Evolutionary conservation across 2,113 vertebrate genomes (phyloP).

Genomic region (Pterocles orientalis): DNA sequence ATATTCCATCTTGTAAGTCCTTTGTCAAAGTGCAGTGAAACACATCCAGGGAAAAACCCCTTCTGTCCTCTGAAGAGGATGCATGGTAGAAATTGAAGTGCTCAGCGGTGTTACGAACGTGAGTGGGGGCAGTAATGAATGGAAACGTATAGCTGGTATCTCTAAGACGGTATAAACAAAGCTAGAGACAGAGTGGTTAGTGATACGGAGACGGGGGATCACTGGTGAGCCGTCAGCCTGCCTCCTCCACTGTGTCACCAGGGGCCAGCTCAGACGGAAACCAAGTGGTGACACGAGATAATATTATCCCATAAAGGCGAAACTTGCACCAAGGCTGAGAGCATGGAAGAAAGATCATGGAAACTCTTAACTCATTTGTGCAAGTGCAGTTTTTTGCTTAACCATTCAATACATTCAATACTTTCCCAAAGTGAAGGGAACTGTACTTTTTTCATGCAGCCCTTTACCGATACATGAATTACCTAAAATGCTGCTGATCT

Average conservation of each 20-base stretch:
- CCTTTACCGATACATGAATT: not conserved
- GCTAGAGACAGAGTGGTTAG: not conserved
- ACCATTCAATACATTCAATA: not conserved
- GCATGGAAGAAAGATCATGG: not conserved
- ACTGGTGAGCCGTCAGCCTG: not conserved
- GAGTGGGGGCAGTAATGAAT: not conserved
- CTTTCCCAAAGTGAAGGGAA: not conserved
- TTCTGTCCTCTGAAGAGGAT: not conserved
- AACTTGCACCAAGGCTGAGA: not conserved
- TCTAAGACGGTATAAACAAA: not conserved
- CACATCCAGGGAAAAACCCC: not conserved
- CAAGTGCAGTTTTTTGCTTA: not conserved
- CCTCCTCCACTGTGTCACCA: not conserved
- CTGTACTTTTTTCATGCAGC: not conserved
- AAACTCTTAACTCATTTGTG: constrained; percentile 32
- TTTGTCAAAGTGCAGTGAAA: not conserved
- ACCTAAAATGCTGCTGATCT: not conserved
- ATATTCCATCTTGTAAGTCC: not conserved
- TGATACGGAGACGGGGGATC: not conserved
- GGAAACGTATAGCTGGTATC: constrained; percentile 38
- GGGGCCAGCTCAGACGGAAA: constrained; percentile 23
- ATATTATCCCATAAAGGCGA: not conserved
- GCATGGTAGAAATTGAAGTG: not conserved
- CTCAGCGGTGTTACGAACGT: not conserved
- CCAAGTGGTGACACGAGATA: constrained; percentile 1